Evolutionary conservation across 2,888 invertebrate genomes (phyloP), one percentile per base, ranked within the genome.

Genomic region (Drosophila putrida): DNA sequence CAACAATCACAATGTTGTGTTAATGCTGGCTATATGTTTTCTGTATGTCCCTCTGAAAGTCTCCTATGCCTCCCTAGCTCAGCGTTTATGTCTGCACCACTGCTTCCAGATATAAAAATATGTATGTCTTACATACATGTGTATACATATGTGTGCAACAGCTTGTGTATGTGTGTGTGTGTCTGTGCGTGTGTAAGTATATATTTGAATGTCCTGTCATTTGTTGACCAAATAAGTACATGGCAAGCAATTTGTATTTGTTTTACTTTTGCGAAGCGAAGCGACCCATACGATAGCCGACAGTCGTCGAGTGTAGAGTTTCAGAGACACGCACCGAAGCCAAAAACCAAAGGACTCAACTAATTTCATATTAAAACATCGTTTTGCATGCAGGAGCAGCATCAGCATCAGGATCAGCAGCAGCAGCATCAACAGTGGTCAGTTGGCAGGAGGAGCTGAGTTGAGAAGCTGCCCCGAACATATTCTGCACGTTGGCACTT

Each of bases 211-310:
- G 88, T 82, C 67, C 86, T 89, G 88, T 83, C 88, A 88, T 88
- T 89, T 86, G 86, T 85, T 88, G 88, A 89, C 89, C 90, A 86
- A 89, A 86, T 89, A 89, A 89, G 86, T 89, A 89, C 88, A 76
- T 80, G 88, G 87, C 81, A 80, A 86, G 88, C 90, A 89, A 88
- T 89, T 86, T 89, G 81, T 83, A 86, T 89, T 86, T 89, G 88
- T 86, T 86, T 86, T 86, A 78, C 80, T 80, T 82, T 67, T 79
- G 80, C 62, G 28, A 39, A 13, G 20, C 49, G 35, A 44, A 70
- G 61, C 60, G 60, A 57, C 36, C 44, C 38, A 57, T 44, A 39
- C 66, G 54, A 54, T 50, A 49, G 62, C 3, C 55, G 43, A 35
- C 51, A 28, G 46, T 6, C 13, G 15, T 15, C 9, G 33, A 33